Evolutionary conservation across 2,888 invertebrate genomes (phyloP), one percentile per base, ranked within the genome.

Genomic region (Bombylius discolor): DNA sequence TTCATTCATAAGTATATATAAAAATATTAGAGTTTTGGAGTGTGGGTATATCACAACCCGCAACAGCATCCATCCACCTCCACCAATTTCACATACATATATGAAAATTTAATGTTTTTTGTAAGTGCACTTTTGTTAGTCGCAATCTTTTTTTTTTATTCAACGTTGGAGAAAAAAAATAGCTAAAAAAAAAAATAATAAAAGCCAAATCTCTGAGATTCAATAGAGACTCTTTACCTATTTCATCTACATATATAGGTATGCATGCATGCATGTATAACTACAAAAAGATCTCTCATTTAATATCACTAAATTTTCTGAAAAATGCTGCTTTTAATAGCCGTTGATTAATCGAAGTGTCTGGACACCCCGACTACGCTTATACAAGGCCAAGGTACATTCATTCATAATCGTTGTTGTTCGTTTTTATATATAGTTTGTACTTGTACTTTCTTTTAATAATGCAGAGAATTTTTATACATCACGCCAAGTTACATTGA

Each of bases 321-420:
- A 53, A 47, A 63, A 69, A 66, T 68, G 70, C 66, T 64, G 65
- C 66, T 64, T 69, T 42, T 71, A 71, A 71, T 70, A 71, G 70
- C 65, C 69, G 68, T 68, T 71, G 71, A 72, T 72, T 72, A 71
- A 70, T 71, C 70, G 69, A 61, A 63, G 59, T 62, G 64, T 65
- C 65, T 64, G 62, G 62, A 61, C 60, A 60, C 57, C 52, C 57
- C 58, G 58, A 59, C 62, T 58, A 58, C 58, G 60, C 56, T 53
- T 53, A 9, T 14, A 47, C 53, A 56, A 56, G 58, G 53, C 55
- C 53, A 47, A 51, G 51, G 47, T 47, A 31, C 12, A 42, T 36
- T 36, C 5, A 36, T 36, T 8, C 36, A 36, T 36, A 36, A 36
- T 36, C 36, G 36, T 36, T 8, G 9, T 8, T 36, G 36, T 9